Conservation (phyloP, 2,113 vertebrate species). For the Grantiella picta region DNA sequence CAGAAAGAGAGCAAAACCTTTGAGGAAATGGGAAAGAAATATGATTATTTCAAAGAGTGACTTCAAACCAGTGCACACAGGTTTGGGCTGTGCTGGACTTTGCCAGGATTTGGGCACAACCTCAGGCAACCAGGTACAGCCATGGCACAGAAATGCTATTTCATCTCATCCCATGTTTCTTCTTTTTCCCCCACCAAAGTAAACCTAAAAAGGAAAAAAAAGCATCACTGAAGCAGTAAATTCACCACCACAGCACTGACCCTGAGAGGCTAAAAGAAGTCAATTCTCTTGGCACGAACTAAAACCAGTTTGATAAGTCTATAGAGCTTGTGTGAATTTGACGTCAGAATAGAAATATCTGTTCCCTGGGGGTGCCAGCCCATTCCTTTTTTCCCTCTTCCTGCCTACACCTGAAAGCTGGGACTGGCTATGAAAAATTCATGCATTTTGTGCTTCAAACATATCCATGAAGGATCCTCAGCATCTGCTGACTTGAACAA, state of each 20-base stretch:
- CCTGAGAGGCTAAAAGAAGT: neutral
- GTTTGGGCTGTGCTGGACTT: neutral
- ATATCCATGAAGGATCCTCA: constrained; percentile 30
- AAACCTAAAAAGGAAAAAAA: neutral
- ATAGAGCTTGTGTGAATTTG: neutral
- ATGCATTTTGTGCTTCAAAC: constrained; percentile 21
- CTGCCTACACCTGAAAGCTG: constrained; percentile 10
- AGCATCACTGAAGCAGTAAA: neutral
- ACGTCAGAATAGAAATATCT: constrained; percentile 21
- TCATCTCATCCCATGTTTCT: neutral
- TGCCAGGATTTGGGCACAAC: neutral
- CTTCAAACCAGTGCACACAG: neutral
- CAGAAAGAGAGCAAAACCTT: constrained; percentile 24
- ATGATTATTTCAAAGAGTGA: neutral
- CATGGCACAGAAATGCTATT: neutral
- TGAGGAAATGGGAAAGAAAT: neutral
- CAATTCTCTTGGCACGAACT: neutral
- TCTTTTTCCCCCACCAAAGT: neutral
- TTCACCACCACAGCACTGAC: neutral
- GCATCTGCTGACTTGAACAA: constrained; percentile 43
- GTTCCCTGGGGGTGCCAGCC: neutral
- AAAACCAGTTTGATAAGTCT: constrained; percentile 20
- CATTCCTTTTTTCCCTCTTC: neutral
- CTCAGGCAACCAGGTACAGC: neutral
- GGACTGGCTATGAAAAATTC: constrained; percentile 65